Evolutionary conservation across 2,113 vertebrate species (phyloP), one percentile per base, ranked within the genome.

Genomic region (Malurus cyaneus): DNA sequence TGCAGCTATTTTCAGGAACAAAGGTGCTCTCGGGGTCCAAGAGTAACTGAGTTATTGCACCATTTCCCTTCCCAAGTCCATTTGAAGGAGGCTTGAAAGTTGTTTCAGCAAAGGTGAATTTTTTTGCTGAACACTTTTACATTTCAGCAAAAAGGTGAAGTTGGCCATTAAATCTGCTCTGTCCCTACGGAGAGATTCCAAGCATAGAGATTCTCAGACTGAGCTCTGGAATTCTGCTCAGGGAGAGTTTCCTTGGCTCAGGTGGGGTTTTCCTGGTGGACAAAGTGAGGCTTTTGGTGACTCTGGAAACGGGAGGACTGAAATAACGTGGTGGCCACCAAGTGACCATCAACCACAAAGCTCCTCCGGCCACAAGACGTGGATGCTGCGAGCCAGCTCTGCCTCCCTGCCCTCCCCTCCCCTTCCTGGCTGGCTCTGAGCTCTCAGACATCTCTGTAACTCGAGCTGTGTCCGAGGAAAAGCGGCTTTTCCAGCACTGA

Each of bases 21-120:
- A 73, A 77, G 89, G 74, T 70, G 83, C 61, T 88, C 32, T 57
- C 60, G 24, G 59, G 79, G 52, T 59, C 82, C 83, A 85, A 42
- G 59, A 88, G 91, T 28, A 34, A 65, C 67, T 69, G 50, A 91
- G 34, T 74, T 80, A 56, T 57, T 70, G 80, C 59, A 60, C 64
- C 67, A 41, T 69, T 90, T 92, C 76, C 60, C 41, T 82, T 49
- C 93, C 73, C 49, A 88, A 94, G 94, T 74, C 96, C 93, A 87
- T 91, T 96, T 92, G 93, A 96, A 95, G 71, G 62, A 92, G 83
- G 62, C n/a, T 67, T 49, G 24, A 65, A 72, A 81, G 56, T 28
- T 74, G 14, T 39, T 89, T 57, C 1, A 24, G 52, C 64, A 66
- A 82, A 83, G 4, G 19, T n/a, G 60, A 18, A 49, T 36, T 44